phyloP scores from a whole-genome alignment of 2,888 invertebrate species.

The Hemaris fuciformis region DNA sequence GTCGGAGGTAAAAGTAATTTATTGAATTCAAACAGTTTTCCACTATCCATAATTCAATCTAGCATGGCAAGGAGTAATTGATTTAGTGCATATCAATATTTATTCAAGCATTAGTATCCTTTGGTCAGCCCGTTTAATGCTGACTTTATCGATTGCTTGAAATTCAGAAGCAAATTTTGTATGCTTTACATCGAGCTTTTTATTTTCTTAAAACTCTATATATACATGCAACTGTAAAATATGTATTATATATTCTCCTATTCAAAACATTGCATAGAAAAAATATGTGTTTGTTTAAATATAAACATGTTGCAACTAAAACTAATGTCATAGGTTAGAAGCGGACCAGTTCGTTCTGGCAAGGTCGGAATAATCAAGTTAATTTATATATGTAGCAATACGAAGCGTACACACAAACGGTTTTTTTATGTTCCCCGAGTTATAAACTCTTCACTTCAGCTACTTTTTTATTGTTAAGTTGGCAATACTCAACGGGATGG shows the following conservation, averaged over 20 bases:
- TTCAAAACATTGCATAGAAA: background rate
- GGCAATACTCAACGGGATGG: too few relatives aligned
- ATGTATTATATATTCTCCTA: background rate
- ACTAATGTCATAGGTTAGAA: constrained; percentile 4
- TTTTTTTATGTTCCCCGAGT: background rate
- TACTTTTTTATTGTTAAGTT: background rate
- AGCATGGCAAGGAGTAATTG: too few relatives aligned
- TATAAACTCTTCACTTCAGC: background rate
- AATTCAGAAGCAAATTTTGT: too few relatives aligned
- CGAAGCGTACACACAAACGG: background rate
- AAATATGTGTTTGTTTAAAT: background rate
- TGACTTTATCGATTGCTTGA: too few relatives aligned
- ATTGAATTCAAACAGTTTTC: too few relatives aligned
- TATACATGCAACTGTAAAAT: background rate
- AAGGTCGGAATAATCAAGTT: constrained; percentile 6
- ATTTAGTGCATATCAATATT: too few relatives aligned
- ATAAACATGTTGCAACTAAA: background rate
- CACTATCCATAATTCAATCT: too few relatives aligned
- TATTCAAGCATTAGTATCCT: too few relatives aligned
- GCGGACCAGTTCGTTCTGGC: background rate
- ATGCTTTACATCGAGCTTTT: too few relatives aligned
- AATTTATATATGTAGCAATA: constrained; percentile 1
- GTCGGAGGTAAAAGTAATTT: too few relatives aligned
- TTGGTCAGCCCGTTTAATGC: too few relatives aligned
- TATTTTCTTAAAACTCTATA: background rate